These are phyloP conservation scores for Diaperis boleti DNA, from an alignment of 2,888 invertebrate genomes.

Conservation along the genomic window DNA sequence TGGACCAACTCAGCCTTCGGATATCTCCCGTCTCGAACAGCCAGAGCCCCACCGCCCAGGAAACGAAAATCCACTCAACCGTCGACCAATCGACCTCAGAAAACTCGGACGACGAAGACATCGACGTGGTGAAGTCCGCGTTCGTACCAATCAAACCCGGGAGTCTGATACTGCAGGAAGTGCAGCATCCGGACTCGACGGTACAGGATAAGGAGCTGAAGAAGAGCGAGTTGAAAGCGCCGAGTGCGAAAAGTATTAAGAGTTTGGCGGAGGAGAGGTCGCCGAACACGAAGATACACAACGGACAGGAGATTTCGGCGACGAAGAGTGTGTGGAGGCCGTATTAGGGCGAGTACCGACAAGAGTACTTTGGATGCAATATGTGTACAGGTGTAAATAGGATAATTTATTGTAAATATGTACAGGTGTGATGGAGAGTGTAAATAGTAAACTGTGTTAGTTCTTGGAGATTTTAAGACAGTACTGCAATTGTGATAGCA, in stretches of 20 bases:
- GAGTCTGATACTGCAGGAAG: slow-evolving; percentile 69
- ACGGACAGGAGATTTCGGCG: slow-evolving; percentile 64
- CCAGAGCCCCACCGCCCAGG: slow-evolving; percentile 67
- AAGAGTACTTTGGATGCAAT: slow-evolving; percentile 16
- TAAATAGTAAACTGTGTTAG: slow-evolving; percentile 53
- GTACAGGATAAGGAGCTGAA: slow-evolving; percentile 67
- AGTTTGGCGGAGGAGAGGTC: slow-evolving; percentile 61
- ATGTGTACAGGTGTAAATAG: slow-evolving; percentile 27
- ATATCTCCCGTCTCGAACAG: slow-evolving; percentile 71
- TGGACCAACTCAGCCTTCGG: slow-evolving; percentile 60
- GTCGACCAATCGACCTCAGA: slow-evolving; percentile 71
- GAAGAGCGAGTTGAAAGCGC: slow-evolving; percentile 73
- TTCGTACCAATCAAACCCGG: slow-evolving; percentile 77
- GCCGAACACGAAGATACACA: slow-evolving; percentile 70
- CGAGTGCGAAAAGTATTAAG: slow-evolving; percentile 70
- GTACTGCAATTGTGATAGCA: slow-evolving; percentile 65
- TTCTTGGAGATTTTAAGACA: slow-evolving; percentile 53
- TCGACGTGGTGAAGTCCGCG: slow-evolving; percentile 82
- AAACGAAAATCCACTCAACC: slow-evolving; percentile 73
- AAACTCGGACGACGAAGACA: slow-evolving; percentile 76
- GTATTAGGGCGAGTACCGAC: slow-evolving; percentile 69
- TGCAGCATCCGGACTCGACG: slow-evolving; percentile 73
- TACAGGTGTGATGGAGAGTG: slow-evolving; percentile 24
- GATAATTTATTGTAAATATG: slow-evolving; percentile 43
- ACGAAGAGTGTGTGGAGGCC: slow-evolving; percentile 82